phyloP scores from a whole-genome alignment of 1,140 invertebrate species.

The Babylonia areolata region DNA sequence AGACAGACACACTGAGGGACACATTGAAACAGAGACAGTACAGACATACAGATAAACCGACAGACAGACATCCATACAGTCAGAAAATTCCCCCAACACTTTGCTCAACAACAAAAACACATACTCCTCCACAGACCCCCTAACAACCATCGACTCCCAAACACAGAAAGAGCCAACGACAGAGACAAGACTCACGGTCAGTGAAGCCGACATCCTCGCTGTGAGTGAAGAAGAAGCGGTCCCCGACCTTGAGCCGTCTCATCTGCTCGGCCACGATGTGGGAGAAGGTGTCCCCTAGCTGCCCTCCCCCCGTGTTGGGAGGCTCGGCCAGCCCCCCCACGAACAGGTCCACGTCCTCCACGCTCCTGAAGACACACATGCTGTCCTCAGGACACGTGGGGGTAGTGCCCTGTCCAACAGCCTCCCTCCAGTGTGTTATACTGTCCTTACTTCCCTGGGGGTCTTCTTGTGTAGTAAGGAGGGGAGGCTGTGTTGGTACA shows the following conservation, averaged over 20 bases:
- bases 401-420: no score
- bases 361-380: background rate
- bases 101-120: background rate
- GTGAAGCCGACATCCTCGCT: background rate
- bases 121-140: background rate
- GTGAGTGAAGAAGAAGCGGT: slow-evolving; percentile 41
- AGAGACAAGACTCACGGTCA: slow-evolving; percentile 19
- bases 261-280: slow-evolving; percentile 39
- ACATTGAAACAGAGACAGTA: background rate
- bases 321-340: slow-evolving; percentile 13
- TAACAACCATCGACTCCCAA: background rate
- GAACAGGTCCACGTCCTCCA: slow-evolving; percentile 35
- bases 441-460: no score
- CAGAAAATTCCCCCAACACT: background rate
- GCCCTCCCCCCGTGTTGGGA: background rate
- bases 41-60: no score
- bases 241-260: slow-evolving; percentile 34
- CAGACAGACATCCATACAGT: background rate
- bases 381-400: no score
- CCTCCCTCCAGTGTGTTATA: no score
- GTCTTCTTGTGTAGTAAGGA: no score
- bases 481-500: no score
- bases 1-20: background rate
- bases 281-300: slow-evolving; percentile 36
- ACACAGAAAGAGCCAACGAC: background rate